Evolutionary conservation across 1,140 invertebrate genomes (phyloP).

Genomic region (Macrobrachium rosenbergii): DNA sequence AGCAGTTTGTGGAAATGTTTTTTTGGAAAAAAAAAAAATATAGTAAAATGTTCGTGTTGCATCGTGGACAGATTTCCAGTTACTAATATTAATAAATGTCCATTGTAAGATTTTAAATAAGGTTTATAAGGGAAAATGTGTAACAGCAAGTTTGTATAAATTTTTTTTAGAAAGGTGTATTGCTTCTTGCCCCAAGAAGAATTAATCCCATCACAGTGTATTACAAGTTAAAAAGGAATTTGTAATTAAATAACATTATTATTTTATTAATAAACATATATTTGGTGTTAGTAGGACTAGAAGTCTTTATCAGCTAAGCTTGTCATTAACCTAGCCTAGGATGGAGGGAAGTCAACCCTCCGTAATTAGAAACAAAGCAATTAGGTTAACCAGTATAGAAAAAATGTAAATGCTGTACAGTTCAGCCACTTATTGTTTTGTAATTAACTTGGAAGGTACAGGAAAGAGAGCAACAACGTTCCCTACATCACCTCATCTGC

Average conservation of each 20-base stretch:
- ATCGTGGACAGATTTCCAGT: no score
- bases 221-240: no score
- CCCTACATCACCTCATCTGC: not conserved
- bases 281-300: slow-evolving; percentile 67
- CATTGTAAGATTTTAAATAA: no score
- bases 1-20: no score
- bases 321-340: slow-evolving; percentile 61
- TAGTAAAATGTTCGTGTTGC: no score
- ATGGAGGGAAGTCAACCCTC: slow-evolving; percentile 8
- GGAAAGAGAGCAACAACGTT: slow-evolving; percentile 20
- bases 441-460: slow-evolving; percentile 37
- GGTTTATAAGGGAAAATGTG: no score
- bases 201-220: no score
- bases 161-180: no score
- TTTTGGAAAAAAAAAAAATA: no score
- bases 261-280: slow-evolving; percentile 66
- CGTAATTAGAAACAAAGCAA: slow-evolving; percentile 13
- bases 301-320: slow-evolving; percentile 65
- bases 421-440: slow-evolving; percentile 26
- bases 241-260: not conserved
- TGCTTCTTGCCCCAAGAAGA: no score
- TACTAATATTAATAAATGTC: no score
- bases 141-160: no score
- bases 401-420: slow-evolving; percentile 39
- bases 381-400: not conserved